Evolutionary conservation across 2,113 vertebrate species (phyloP).

Genomic region (Xenopus borealis): DNA sequence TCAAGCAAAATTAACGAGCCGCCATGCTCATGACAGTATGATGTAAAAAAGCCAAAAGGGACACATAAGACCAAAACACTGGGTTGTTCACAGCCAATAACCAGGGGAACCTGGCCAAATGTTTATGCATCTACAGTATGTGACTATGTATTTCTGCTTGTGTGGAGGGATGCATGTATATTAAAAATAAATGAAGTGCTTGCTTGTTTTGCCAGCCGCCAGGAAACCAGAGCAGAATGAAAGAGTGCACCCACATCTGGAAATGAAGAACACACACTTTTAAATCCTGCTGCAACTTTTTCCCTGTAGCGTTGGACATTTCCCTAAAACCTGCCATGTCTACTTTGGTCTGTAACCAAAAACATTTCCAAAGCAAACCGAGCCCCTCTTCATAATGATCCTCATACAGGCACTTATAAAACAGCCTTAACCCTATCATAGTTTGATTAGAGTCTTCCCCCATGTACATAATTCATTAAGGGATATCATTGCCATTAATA

Average conservation of each 20-base stretch:
- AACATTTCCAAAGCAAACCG: slow-evolving; percentile 39
- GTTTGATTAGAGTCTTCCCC: no score
- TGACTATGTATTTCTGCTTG: slow-evolving; percentile 42
- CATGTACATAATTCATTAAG: no score
- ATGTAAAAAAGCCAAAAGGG: slow-evolving; percentile 25
- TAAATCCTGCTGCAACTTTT: slow-evolving; percentile 37
- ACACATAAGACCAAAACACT: slow-evolving; percentile 28
- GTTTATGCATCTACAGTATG: slow-evolving; percentile 11
- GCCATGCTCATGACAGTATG: background rate
- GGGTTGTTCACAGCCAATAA: slow-evolving; percentile 36
- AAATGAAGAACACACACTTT: slow-evolving; percentile 49
- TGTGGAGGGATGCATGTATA: slow-evolving; percentile 30
- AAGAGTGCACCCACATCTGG: slow-evolving; percentile 47
- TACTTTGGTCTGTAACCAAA: slow-evolving; percentile 43
- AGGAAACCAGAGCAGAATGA: slow-evolving; percentile 47
- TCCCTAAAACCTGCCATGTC: slow-evolving; percentile 41
- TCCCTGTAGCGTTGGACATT: slow-evolving; percentile 42
- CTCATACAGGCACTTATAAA: background rate
- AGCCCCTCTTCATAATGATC: slow-evolving; percentile 6
- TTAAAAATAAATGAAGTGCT: slow-evolving; percentile 44
- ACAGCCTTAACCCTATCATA: slow-evolving; percentile 8
- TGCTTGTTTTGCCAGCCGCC: slow-evolving; percentile 37
- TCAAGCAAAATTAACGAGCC: slow-evolving; percentile 24
- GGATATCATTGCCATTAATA: no score
- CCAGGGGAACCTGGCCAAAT: slow-evolving; percentile 35